Base-by-base conservation (phyloP, 2,113 vertebrate species). In the Cisticola juncidis region DNA sequence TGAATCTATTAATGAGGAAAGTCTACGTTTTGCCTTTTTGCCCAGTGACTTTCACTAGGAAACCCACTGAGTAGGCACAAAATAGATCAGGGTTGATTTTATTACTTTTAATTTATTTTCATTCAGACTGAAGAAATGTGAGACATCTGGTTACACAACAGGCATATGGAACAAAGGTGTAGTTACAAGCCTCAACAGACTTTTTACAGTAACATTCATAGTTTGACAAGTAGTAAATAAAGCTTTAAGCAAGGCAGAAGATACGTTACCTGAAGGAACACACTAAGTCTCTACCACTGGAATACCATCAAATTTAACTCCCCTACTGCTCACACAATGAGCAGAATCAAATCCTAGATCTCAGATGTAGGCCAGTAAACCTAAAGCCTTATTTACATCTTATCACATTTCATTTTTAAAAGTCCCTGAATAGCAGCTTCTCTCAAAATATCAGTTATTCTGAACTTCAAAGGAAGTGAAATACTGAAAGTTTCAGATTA, bases 71-170 rank as follows among this genome's bases (percentile, higher is more conserved):
- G 26, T 80, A 95, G 72, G 74, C 61, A 86, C 44, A 96, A 92
- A 96, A 76, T 64, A 95, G 61, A 83, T 84, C 89, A 88, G 77
- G 42, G 95, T 81, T 94, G 83, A 91, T 94, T 96, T 94, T 90
- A 93, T 66, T 96, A 17, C n/a, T 83, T 98, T 94, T 91, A 81
- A 97, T 96, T 97, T 96, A 92, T 95, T 92, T 88, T 78, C 69
- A 66, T 87, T 95, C 79, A 79, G 35, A 92, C 21, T 82, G 48
- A 91, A 91, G 71, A 80, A 45, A 13, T 9, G 24, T 71, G 77
- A 93, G 54, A 60, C 45, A 91, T 85, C 84, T 51, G 47, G 61
- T 86, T 81, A 93, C 50, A 79, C 56, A 48, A 29, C 19, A 54
- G 54, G 25, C 54, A 26, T 78, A 40, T 20, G 25, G 29, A 95